These are phyloP conservation scores for Tylochromis polylepis DNA, from an alignment of 2,113 vertebrate species.

Conservation along the genomic window DNA sequence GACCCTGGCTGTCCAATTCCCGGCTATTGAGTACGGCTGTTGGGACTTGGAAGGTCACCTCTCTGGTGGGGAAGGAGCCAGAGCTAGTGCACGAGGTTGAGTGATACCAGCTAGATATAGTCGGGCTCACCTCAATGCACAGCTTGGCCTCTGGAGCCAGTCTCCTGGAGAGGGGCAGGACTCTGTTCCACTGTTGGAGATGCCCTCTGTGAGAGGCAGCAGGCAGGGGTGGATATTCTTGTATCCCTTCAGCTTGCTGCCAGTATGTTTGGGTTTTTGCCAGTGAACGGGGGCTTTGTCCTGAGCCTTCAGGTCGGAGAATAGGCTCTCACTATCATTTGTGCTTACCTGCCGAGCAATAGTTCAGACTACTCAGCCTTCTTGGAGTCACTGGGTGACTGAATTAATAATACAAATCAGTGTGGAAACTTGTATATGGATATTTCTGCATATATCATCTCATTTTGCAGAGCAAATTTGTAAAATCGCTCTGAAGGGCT, in stretches of 20 bases:
- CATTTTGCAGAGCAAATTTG: background rate
- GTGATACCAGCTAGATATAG: background rate
- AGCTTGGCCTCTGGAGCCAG: background rate
- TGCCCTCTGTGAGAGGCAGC: background rate
- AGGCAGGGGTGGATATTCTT: background rate
- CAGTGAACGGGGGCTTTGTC: background rate
- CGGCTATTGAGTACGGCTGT: background rate
- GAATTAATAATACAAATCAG: background rate
- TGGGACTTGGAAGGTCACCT: background rate
- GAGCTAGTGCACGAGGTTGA: background rate
- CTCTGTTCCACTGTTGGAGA: background rate
- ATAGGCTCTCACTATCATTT: background rate
- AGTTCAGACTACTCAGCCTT: background rate
- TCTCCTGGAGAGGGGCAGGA: background rate
- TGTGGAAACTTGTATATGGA: background rate
- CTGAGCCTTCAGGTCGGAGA: background rate
- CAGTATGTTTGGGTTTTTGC: background rate
- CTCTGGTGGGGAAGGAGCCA: background rate
- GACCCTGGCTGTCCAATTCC: background rate
- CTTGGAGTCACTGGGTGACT: background rate
- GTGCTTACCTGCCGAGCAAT: background rate
- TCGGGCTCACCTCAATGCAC: background rate
- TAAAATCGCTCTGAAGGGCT: background rate
- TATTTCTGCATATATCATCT: background rate
- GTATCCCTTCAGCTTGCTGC: background rate